These are phyloP conservation scores for Menura novaehollandiae DNA, from an alignment of 2,113 vertebrate genomes.

Conservation along the genomic window DNA sequence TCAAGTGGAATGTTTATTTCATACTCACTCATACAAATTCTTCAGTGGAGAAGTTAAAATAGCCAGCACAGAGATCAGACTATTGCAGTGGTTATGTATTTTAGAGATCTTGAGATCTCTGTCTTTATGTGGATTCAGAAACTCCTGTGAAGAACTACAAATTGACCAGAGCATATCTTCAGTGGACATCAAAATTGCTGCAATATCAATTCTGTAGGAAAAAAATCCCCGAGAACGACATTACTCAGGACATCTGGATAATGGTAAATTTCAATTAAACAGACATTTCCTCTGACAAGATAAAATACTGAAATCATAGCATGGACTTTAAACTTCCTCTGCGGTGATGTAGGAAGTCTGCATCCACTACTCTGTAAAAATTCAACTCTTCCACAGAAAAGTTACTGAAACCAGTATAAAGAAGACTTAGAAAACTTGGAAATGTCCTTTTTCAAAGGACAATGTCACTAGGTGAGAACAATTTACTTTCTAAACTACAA, in stretches of 20 bases:
- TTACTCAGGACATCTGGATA: not conserved
- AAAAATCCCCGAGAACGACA: not conserved
- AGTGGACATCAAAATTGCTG: slow-evolving; percentile 83
- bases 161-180: slow-evolving; percentile 89
- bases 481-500: not conserved
- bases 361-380: not conserved
- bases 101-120: slow-evolving; percentile 73
- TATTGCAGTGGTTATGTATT: slow-evolving; percentile 88
- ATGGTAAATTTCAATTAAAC: not conserved
- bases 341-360: not conserved
- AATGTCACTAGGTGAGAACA: not conserved
- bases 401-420: not conserved
- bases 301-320: not conserved
- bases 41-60: slow-evolving; percentile 84
- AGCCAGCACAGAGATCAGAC: slow-evolving; percentile 80
- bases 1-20: not conserved
- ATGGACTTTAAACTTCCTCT: not conserved
- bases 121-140: slow-evolving; percentile 69
- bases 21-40: slow-evolving; percentile 82
- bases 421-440: not conserved
- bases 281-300: not conserved
- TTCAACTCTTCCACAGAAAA: not conserved
- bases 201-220: slow-evolving; percentile 82
- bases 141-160: slow-evolving; percentile 76
- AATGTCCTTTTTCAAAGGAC: not conserved